Percentiles rank a stretch among this genome's conserved stretches.
Conservation (phyloP, 2,797 vertebrate species). For the Poecilia velifera region DNA sequence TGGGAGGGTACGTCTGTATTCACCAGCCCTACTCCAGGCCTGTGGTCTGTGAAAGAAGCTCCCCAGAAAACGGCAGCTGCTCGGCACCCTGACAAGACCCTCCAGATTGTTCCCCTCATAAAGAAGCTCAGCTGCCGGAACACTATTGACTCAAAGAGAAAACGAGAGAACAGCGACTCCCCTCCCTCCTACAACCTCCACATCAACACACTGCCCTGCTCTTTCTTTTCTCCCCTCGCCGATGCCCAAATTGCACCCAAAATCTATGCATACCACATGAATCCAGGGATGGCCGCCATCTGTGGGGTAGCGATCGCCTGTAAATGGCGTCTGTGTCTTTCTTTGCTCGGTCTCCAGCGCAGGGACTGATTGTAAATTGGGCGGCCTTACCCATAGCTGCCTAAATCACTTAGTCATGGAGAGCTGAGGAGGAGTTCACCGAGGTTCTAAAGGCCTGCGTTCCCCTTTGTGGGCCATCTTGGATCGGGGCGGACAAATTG, state of each 20-base stretch:
- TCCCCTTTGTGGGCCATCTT: conserved; percentile 71
- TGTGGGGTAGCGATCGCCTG: conserved; percentile 52
- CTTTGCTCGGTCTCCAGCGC: conserved; percentile 61
- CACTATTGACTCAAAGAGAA: conserved; percentile 76
- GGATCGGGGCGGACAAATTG: conserved; percentile 71
- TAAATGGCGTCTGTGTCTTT: conserved; percentile 62
- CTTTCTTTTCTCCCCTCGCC: conserved; percentile 57
- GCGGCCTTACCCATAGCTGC: conserved; percentile 68
- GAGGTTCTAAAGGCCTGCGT: conserved; percentile 61
- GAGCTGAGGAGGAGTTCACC: conserved; percentile 59
- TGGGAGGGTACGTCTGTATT: conserved; percentile 62
- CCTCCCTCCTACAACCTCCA: conserved; percentile 30
- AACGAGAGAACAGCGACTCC: conserved; percentile 50
- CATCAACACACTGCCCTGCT: conserved; percentile 64
- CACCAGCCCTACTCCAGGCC: conserved; percentile 71
- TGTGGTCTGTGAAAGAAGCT: conserved; percentile 74
- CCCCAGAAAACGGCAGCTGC: conserved; percentile 81
- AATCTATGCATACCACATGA: conserved; percentile 74
- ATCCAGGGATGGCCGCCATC: conserved; percentile 63
- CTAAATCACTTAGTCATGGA: conserved; percentile 83
- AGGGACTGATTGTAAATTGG: conserved; percentile 71
- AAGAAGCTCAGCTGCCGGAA: conserved; percentile 82
- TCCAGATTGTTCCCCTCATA: conserved; percentile 80
- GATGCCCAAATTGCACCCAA: conserved; percentile 64
- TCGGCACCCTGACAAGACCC: conserved; percentile 81